Evolutionary conservation across 2,888 invertebrate genomes (phyloP).

Genomic region (Schrankia costaestrigalis): DNA sequence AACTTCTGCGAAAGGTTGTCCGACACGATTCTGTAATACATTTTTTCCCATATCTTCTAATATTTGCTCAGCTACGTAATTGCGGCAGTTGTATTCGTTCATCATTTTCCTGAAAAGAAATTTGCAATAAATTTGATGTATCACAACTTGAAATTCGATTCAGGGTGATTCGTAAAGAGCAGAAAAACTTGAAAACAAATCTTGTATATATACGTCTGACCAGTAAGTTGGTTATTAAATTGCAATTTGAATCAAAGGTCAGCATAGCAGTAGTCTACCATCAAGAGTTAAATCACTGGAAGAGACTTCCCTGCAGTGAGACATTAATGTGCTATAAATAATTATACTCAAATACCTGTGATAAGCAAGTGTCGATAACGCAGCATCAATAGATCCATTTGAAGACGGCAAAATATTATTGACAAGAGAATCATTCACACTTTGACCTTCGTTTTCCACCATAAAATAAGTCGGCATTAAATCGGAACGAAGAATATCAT

Average conservation of each 20-base stretch:
- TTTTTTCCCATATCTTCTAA: slow-evolving; percentile 81
- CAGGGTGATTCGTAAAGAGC: too few species aligned
- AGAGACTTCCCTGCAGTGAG: too few species aligned
- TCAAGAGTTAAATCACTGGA: too few species aligned
- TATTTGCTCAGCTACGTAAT: slow-evolving; percentile 87
- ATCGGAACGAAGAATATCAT: slow-evolving; percentile 86
- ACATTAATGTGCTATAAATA: slow-evolving; percentile 1
- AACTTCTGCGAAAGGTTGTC: slow-evolving; percentile 43
- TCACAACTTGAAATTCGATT: neutral
- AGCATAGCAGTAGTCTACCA: too few species aligned
- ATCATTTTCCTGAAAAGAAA: slow-evolving; percentile 83
- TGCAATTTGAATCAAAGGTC: too few species aligned
- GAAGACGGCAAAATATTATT: slow-evolving; percentile 37
- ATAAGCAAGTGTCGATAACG: slow-evolving; percentile 83
- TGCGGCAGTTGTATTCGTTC: slow-evolving; percentile 89
- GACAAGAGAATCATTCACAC: slow-evolving; percentile 29
- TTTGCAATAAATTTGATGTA: too few species aligned
- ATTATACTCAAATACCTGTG: slow-evolving; percentile 80
- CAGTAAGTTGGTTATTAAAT: too few species aligned
- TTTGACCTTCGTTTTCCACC: slow-evolving; percentile 54
- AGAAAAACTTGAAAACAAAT: too few species aligned
- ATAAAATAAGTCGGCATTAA: slow-evolving; percentile 85
- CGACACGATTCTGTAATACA: slow-evolving; percentile 57
- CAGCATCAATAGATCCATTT: slow-evolving; percentile 83
- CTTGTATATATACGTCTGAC: too few species aligned